Conservation (phyloP, 2,797 vertebrate species). For the Tinamus major region DNA sequence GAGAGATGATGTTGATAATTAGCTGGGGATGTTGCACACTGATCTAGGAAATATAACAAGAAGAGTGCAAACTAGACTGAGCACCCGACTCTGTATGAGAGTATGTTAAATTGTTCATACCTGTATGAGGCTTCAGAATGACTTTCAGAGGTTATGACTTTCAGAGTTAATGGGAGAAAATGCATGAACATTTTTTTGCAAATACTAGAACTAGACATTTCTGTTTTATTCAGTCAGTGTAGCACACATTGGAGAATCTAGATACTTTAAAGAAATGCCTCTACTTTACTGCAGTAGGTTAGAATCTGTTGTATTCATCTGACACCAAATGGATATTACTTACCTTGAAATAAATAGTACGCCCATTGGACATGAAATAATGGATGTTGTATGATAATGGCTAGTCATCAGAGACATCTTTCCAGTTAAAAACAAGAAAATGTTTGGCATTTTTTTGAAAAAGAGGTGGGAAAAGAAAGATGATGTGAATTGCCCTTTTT, state of each 20-base stretch:
- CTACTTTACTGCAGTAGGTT: neutral
- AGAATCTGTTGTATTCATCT: neutral
- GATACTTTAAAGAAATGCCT: neutral
- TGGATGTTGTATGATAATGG: neutral
- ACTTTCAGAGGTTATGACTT: neutral
- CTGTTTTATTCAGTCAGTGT: neutral
- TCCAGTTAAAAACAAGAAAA: neutral
- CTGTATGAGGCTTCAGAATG: neutral
- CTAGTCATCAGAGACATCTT: neutral
- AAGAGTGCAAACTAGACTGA: constrained; percentile 18
- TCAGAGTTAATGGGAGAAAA: neutral
- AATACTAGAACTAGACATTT: neutral
- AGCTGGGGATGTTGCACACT: constrained; percentile 11
- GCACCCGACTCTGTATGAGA: neutral
- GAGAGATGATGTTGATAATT: constrained; percentile 51
- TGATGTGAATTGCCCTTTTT: neutral
- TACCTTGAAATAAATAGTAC: neutral
- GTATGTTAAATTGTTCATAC: neutral
- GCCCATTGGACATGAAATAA: neutral
- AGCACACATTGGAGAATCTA: neutral
- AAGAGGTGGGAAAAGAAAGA: neutral
- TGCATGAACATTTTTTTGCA: neutral
- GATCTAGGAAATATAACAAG: constrained; percentile 2
- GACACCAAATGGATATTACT: neutral
- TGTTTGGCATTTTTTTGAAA: neutral